Percentiles rank a stretch among this genome's conserved stretches.
These are phyloP conservation scores for Xestia sexstrigata DNA, from an alignment of 2,888 invertebrate genomes.

Conservation along the genomic window DNA sequence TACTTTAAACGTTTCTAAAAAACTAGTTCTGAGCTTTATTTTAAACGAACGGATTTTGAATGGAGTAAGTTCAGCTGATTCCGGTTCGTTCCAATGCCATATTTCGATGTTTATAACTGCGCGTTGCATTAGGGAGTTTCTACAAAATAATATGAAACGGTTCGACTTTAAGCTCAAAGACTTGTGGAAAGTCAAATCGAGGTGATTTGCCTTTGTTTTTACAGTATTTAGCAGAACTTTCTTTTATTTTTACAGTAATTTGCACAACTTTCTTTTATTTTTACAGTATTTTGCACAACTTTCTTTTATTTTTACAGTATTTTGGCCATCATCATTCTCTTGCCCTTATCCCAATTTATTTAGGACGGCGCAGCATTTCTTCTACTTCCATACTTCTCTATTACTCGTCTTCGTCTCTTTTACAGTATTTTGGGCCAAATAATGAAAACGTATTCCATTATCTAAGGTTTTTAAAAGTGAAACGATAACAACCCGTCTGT, in stretches of 20 bases:
- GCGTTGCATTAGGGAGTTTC: not conserved
- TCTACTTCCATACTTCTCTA: too few relatives aligned
- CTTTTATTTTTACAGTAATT: not conserved
- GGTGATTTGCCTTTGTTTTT: too few relatives aligned
- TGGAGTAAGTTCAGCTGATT: not conserved
- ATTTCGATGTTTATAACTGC: not conserved
- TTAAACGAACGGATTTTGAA: not conserved
- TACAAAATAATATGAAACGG: not conserved
- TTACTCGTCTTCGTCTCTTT: too few relatives aligned
- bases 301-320: not conserved
- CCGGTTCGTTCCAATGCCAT: not conserved
- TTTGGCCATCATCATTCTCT: not conserved
- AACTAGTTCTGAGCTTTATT: not conserved
- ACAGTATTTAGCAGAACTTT: not conserved
- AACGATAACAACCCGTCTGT: not conserved
- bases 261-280: not conserved
- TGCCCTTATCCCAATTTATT: too few relatives aligned
- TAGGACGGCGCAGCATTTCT: too few relatives aligned
- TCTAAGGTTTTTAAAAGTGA: not conserved
- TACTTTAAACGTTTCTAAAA: not conserved
- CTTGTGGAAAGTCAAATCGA: too few relatives aligned
- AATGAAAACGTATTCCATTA: not conserved
- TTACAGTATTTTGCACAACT: too few relatives aligned
- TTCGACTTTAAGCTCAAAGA: too few relatives aligned
- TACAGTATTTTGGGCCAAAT: not conserved